Conservation (phyloP, 2,888 invertebrate species). For the Kryphioiulus occultus region DNA sequence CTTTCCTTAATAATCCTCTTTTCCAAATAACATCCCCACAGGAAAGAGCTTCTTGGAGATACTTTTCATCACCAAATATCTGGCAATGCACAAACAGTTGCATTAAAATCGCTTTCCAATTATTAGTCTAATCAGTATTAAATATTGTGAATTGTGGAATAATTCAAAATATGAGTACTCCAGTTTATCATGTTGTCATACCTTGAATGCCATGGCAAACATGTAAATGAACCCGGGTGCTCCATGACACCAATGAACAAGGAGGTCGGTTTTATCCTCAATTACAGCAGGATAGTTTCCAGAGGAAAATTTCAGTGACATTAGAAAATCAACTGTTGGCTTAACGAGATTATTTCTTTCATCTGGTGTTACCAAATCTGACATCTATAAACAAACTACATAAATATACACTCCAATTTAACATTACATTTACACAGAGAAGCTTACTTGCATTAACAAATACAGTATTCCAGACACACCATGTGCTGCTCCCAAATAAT, state of each 20-base stretch:
- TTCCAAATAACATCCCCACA: conserved; percentile 83
- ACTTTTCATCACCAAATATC: conserved; percentile 74
- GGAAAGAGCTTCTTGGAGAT: conserved; percentile 73
- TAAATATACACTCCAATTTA: background rate
- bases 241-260: conserved; percentile 96
- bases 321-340: conserved; percentile 63
- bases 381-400: conserved; percentile 47
- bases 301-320: conserved; percentile 62
- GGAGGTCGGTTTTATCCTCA: conserved; percentile 73
- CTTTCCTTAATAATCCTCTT: conserved; percentile 80
- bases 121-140: too few relatives aligned
- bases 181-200: conserved; percentile 59
- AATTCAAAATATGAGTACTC: too few relatives aligned
- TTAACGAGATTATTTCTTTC: conserved; percentile 58
- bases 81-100: conserved; percentile 59
- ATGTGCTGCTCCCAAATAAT: conserved; percentile 90
- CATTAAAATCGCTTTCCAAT: background rate
- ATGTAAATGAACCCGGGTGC: conserved; percentile 81
- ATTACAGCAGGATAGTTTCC: conserved; percentile 74
- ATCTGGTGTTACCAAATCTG: conserved; percentile 52
- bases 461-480: conserved; percentile 86
- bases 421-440: background rate
- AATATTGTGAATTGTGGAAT: background rate
- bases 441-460: conserved; percentile 75
- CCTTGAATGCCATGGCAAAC: conserved; percentile 72